Evolutionary conservation across 1,140 invertebrate genomes (phyloP).

Genomic region (Drosophila nigromelanica): DNA sequence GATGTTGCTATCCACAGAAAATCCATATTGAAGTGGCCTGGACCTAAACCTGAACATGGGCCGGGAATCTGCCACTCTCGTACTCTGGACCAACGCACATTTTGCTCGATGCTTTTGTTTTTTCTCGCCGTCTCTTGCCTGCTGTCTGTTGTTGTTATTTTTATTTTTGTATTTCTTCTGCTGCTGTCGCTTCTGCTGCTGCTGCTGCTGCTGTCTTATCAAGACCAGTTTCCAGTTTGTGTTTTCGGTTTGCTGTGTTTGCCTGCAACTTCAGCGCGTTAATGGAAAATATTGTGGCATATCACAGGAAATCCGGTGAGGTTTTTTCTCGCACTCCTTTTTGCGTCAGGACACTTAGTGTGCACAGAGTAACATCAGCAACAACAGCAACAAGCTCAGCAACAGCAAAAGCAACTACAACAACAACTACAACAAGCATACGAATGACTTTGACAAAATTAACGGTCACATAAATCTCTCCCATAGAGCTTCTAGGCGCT

Average conservation of each 20-base stretch:
- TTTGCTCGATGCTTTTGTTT: conserved; percentile 34
- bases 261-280: conserved; percentile 75
- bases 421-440: conserved; percentile 37
- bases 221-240: conserved; percentile 72
- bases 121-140: conserved; percentile 15
- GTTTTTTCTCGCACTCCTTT: conserved; percentile 61
- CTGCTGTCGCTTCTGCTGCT: conserved; percentile 8
- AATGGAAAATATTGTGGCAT: conserved; percentile 83
- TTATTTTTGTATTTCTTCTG: conserved; percentile 37
- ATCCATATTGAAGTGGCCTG: conserved; percentile 44
- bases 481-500: conserved; percentile 48
- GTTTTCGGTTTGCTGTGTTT: conserved; percentile 51
- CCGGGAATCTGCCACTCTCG: conserved; percentile 10
- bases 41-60: conserved; percentile 25
- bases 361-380: conserved; percentile 17
- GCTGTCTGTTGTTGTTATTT: conserved; percentile 27
- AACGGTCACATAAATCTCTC: conserved; percentile 76
- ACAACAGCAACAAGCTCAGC: conserved; percentile 8
- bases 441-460: conserved; percentile 75
- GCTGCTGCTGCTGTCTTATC: conserved; percentile 54
- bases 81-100: conserved; percentile 32
- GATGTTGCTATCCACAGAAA: conserved; percentile 15
- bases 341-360: conserved; percentile 50
- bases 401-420: conserved; percentile 15
- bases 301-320: conserved; percentile 82